Evolutionary conservation across 2,888 invertebrate species (phyloP), one percentile per base, ranked within the genome.

Genomic region (Zaprionus lineosus): DNA sequence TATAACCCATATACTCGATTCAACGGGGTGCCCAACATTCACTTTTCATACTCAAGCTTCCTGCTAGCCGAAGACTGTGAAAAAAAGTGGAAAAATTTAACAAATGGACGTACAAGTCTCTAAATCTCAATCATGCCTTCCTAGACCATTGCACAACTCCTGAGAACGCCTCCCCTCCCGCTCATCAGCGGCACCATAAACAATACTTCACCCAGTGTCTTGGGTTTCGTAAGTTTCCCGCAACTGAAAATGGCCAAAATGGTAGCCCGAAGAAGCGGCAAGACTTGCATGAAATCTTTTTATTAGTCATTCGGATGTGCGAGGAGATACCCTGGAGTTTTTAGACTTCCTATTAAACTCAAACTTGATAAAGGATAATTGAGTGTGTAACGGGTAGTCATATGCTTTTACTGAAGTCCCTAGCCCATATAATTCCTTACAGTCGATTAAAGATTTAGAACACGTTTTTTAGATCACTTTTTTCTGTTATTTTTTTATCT

Each of bases 191-290:
- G 44, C 8, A 58, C 61, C 72, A 70, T 72, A 67, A 57, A 72
- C 71, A 64, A 68, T 70, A 33, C 46, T 12, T 16, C 15, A 46
- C 33, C 48, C 44, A 41, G 21, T 18, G 43, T 56, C 50, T 34
- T 37, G 24, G 55, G 63, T 71, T 73, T 68, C 68, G 73, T 68
- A 71, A 73, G 63, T 52, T 53, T 61, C 28, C 66, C 72, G 59
- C 72, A 69, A 65, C 67, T 43, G 37, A 31, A 71, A 62, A 55
- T n/a, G 51, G 34, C 57, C 67, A 67, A 66, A 60, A 52, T 66
- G 68, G 58, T 71, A 58, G 50, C 46, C 53, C 43, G 72, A 70
- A 70, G 72, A 72, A 66, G 72, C 72, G 55, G 16, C 69, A 65
- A 41, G 47, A 55, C 51, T 51, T 36, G 59, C n/a, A n/a, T n/a